Evolutionary conservation across 2,797 vertebrate genomes (phyloP).

Genomic region (Dendrocincla tyrannina): DNA sequence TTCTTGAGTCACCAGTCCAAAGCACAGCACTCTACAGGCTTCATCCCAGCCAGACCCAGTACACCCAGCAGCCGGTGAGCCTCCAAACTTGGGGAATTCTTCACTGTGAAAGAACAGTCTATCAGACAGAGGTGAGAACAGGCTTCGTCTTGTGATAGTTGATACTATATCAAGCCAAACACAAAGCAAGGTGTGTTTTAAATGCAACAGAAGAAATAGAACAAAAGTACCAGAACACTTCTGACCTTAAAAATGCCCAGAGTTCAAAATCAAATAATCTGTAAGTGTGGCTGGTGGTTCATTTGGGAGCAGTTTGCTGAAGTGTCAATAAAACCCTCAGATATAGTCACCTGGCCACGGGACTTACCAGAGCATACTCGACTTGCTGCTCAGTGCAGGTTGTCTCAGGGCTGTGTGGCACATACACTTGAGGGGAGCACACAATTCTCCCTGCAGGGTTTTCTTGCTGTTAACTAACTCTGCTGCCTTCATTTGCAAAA

Average conservation of each 20-base stretch:
- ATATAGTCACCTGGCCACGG: not conserved
- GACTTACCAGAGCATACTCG: not conserved
- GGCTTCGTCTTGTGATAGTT: not conserved
- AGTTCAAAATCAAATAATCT: not conserved
- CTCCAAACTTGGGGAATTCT: not conserved
- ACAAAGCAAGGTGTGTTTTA: not conserved
- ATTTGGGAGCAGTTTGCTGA: not conserved
- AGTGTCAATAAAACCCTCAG: not conserved
- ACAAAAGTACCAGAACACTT: not conserved
- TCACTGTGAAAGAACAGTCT: not conserved
- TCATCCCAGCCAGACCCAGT: not conserved
- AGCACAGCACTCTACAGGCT: not conserved
- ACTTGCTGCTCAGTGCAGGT: too few species aligned
- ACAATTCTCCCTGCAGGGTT: not conserved
- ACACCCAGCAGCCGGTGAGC: not conserved
- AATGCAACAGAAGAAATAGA: not conserved
- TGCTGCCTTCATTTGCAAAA: not conserved
- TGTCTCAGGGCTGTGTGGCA: not conserved
- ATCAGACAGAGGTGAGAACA: not conserved
- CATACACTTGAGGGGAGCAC: accelerated
- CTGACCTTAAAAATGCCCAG: not conserved
- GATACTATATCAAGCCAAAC: not conserved
- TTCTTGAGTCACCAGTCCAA: not conserved
- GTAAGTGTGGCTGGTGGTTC: not conserved
- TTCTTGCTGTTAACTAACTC: not conserved